phyloP scores from a whole-genome alignment of 1,140 invertebrate species.

The Drosophila mojavensis region DNA sequence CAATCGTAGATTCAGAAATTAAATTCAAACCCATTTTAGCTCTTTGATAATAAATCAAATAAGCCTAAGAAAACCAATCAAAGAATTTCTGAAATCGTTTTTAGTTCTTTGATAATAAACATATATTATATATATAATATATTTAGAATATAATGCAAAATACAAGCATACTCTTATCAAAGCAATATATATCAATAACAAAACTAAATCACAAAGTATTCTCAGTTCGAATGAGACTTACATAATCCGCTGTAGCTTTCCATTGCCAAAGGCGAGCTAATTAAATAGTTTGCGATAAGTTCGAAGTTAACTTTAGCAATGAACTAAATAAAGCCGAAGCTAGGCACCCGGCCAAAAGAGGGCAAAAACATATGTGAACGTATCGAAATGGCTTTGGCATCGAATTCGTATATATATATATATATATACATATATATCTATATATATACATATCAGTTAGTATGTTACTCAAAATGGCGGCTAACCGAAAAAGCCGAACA shows the following conservation, averaged over 20 bases:
- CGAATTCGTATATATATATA: background rate
- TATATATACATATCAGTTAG: background rate
- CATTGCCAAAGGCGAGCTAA: slow-evolving; percentile 6
- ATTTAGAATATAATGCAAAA: too few species aligned
- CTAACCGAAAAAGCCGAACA: slow-evolving; percentile 24
- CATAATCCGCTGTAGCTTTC: background rate
- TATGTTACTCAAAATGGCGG: slow-evolving; percentile 35
- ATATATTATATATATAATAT: too few species aligned
- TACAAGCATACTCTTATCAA: too few species aligned
- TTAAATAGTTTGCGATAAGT: slow-evolving; percentile 31
- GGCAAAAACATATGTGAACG: slow-evolving; percentile 47
- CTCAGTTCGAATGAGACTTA: background rate
- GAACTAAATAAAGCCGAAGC: background rate
- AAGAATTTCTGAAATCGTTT: too few species aligned
- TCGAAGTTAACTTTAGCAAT: background rate
- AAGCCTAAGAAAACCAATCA: too few species aligned
- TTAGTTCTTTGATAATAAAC: too few species aligned
- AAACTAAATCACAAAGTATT: too few species aligned
- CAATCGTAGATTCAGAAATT: too few species aligned
- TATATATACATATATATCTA: slow-evolving; percentile 14
- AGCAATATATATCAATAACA: too few species aligned
- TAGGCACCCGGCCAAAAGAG: slow-evolving; percentile 2
- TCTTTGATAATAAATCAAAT: too few species aligned
- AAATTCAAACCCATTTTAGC: too few species aligned
- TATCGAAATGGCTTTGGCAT: slow-evolving; percentile 50